Evolutionary conservation across 2,888 invertebrate genomes (phyloP), one percentile per base, ranked within the genome.

Genomic region (Silvanus unidentatus): DNA sequence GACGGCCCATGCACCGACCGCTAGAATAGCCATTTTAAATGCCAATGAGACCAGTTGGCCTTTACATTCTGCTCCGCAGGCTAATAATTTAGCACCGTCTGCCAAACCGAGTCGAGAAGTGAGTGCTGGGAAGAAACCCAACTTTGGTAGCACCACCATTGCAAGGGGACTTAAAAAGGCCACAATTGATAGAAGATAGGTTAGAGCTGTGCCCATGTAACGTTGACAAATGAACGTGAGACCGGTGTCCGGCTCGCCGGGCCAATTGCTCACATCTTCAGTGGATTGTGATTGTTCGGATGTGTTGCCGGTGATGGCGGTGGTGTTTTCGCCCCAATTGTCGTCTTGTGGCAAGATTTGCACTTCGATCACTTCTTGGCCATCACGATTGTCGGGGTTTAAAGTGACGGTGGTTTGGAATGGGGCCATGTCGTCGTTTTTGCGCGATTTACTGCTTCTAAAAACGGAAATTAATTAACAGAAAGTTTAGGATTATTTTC

Each of bases 251-350:
- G 81, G 80, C 22, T 88, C 88, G 10, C 77, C 78, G 38, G 80
- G 80, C 84, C 88, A 89, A 61, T 86, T 86, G 60, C 86, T 86
- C 2, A 90, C 83, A 69, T 94, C 94, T 68, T 95, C 94, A 69
- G 92, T 86, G 0, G 94, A 95, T 58, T 91, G 89, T 2, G 93
- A 96, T 59, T 93, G 92, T 67, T 96, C 97, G 0, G 93, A 95
- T 1, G 96, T 96, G 64, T 95, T 95, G 8, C 95, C 96, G 0
- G 97, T 97, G 27, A 97, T 86, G 1, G 95, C 96, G 0, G 97
- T 97, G 0, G 96, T 96, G 63, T 93, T 96, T 71, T 97, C 97
- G n/a, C 93, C 95, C 97, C 97, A 97, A 70, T 95, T 95, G 65
- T 97, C 97, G 73, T 97, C 97, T 74, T 95, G 88, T 0, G 94